Evolutionary conservation across 2,797 vertebrate genomes (phyloP), one percentile per base, ranked within the genome.

Genomic region (Sciurus vulgaris): DNA sequence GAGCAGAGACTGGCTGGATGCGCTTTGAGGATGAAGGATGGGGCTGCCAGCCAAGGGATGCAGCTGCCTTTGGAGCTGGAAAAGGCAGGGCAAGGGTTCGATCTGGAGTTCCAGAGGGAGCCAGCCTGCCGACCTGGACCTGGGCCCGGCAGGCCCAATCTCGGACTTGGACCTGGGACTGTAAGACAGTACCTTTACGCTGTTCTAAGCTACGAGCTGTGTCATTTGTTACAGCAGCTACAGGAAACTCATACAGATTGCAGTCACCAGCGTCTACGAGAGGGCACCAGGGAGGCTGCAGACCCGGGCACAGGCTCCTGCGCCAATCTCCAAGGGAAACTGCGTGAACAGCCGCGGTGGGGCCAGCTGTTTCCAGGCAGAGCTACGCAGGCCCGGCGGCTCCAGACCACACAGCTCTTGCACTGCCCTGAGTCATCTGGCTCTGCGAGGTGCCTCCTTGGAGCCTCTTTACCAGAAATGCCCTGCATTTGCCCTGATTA

Each of bases 381-480:
- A 49, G 30, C 33, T 14, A 13, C 49, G 3, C 1, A 35, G 86
- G 41, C 56, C 17, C 54, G 56, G 54, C 76, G 0, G 41, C 78
- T 67, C 38, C 67, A 33, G 91, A 96, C 97, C 96, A 89, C 97
- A 95, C 94, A 33, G 84, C n/a, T 7, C 88, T 77, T 59, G 1
- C 92, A n/a, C 10, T 3, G 77, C 89, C 91, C 97, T 97, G 97
- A 98, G 93, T 98, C 98, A 96, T 41, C 0, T 35, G 85, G 72
- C 95, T 87, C 95, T 3, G 10, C 83, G 94, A 86, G 97, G 93
- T 67, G 28, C 17, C 86, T 96, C 90, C 41, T 41, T 9, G n/a
- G 83, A 59, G 79, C 22, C 93, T 35, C 61, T 59, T 96, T 96
- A 97, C 97, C 98, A 96, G 97, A 94, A 98, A 97, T 44, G 2